Percentiles rank a stretch among this genome's conserved stretches.
Evolutionary conservation across 2,888 invertebrate genomes (phyloP).

Genomic region (Meandrusa payeni): DNA sequence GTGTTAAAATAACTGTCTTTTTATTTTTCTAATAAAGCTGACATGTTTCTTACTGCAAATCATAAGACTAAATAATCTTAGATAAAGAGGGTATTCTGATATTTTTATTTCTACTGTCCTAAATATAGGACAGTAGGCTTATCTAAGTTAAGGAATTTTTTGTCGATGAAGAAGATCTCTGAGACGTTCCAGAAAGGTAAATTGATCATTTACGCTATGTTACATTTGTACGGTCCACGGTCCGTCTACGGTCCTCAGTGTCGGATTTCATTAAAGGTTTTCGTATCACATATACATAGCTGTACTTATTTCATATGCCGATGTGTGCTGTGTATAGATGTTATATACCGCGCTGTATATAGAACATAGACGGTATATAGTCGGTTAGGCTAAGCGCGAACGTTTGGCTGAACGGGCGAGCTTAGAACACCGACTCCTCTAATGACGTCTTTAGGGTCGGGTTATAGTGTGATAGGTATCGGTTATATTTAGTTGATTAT

Average conservation of each 20-base stretch:
- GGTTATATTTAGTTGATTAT: constrained; percentile 12
- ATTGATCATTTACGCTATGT: not conserved
- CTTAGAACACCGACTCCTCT: constrained; percentile 62
- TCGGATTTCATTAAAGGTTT: constrained; percentile 22
- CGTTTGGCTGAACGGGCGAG: constrained; percentile 55
- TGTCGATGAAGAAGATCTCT: too few relatives aligned
- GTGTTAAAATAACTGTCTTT: too few relatives aligned
- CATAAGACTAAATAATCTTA: too few relatives aligned
- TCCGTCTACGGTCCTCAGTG: constrained; percentile 4
- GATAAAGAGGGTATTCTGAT: too few relatives aligned
- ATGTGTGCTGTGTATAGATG: constrained; percentile 1
- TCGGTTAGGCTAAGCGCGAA: constrained; percentile 46
- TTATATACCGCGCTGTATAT: constrained; percentile 20
- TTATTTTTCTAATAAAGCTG: too few relatives aligned
- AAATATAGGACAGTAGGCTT: too few relatives aligned
- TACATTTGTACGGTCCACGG: too few relatives aligned
- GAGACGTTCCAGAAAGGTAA: not conserved
- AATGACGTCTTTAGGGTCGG: constrained; percentile 53
- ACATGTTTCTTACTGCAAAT: too few relatives aligned
- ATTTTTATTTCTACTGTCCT: too few relatives aligned
- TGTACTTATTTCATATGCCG: constrained; percentile 9
- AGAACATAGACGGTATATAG: constrained; percentile 28
- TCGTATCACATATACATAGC: constrained; percentile 14
- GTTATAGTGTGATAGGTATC: constrained; percentile 28
- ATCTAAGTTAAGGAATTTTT: too few relatives aligned